Percentiles rank a stretch among this genome's conserved stretches.
Conservation (phyloP, 1,140 invertebrate species). For the Tetramorium simillimum region DNA sequence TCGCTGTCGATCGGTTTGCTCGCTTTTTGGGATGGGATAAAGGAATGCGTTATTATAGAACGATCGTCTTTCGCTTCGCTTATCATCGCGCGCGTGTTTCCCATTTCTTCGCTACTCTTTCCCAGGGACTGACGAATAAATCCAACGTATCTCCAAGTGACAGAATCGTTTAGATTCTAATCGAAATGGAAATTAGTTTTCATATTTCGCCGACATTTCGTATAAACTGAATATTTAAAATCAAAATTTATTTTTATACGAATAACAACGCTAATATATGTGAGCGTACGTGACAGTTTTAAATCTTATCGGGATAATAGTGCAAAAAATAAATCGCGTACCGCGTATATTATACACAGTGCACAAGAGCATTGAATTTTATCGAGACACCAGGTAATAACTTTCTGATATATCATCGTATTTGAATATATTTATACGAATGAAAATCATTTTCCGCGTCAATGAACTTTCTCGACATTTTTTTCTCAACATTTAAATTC, state of each 20-base stretch:
- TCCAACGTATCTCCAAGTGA: neutral
- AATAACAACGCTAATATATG: neutral
- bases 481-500: neutral
- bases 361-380: neutral
- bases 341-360: neutral
- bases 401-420: neutral
- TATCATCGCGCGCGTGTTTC: constrained; percentile 39
- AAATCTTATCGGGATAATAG: neutral
- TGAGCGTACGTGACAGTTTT: neutral
- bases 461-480: neutral
- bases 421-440: neutral
- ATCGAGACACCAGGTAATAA: neutral
- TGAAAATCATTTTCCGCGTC: neutral
- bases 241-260: neutral
- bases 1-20: constrained; percentile 54
- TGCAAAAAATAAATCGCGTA: neutral
- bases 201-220: neutral
- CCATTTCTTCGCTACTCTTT: constrained; percentile 9
- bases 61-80: constrained; percentile 42
- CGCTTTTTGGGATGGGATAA: constrained; percentile 34
- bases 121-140: constrained; percentile 28
- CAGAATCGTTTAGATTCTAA: constrained; percentile 22
- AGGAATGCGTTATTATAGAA: constrained; percentile 52
- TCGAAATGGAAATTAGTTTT: constrained; percentile 22
- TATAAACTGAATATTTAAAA: neutral